Evolutionary conservation across 2,888 invertebrate species (phyloP), one percentile per base, ranked within the genome.

Genomic region (Volucella inflata): DNA sequence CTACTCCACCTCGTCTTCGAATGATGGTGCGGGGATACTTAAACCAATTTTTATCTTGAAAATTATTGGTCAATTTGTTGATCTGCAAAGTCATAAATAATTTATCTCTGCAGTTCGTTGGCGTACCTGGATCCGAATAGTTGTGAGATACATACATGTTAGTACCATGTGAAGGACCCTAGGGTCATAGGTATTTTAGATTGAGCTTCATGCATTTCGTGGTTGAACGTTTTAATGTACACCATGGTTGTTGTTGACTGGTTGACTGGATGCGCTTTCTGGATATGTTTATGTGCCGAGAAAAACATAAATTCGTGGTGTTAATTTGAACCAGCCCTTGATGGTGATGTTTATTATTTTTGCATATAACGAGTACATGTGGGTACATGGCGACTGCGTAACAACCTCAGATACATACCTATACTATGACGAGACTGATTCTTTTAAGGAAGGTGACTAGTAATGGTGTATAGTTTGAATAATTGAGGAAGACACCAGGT

Each of bases 41-140:
- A 89, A 89, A 89, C 89, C 89, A 89, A 89, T 89, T 89, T 89
- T 89, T 88, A 89, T 88, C 88, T 80, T 62, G 80, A 88, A 91
- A 90, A 90, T 91, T 91, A 91, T 90, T 91, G 90, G 90, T 90
- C 91, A 91, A 91, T 91, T 91, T 91, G 91, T 90, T 89, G 91
- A 91, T 90, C 91, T 91, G 91, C 89, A 90, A 90, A 89, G 91
- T 90, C 90, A 91, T 91, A 91, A 91, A 91, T 91, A 90, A 91
- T 85, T 81, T 85, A 85, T 85, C 85, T 85, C 72, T 65, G 65
- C 65, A 59, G 57, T 60, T 57, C 67, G 65, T 68, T 68, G 48
- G 8, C 67, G 17, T 77, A 44, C 51, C 11, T 9, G 48, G 1
- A 30, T 36, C 14, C 51, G 70, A 50, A 79, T 83, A 78, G 83